A percentile compares a stretch with the other conserved stretches of the same genome.
These are phyloP conservation scores for Elanoides forficatus DNA, from an alignment of 2,113 vertebrate species.

Conservation along the genomic window DNA sequence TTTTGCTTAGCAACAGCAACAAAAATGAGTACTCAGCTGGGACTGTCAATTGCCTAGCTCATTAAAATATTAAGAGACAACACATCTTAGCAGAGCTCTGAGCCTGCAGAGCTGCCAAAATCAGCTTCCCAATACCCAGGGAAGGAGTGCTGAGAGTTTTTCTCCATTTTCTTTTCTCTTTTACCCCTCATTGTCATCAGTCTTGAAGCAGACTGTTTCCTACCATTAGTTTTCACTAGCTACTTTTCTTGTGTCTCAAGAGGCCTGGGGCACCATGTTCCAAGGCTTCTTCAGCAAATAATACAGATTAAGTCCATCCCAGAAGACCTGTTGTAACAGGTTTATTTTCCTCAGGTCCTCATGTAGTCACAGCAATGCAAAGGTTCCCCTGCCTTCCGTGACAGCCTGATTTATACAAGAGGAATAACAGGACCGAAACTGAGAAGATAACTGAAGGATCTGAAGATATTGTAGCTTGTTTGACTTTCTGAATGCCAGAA, in stretches of 20 bases:
- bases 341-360: neutral
- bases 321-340: neutral
- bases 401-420: neutral
- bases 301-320: neutral
- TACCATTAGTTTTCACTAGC: neutral
- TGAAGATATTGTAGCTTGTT: neutral
- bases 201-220: neutral
- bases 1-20: constrained; percentile 67
- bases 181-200: neutral
- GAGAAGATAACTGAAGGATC: neutral
- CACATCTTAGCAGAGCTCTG: constrained; percentile 8
- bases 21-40: constrained; percentile 39
- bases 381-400: neutral
- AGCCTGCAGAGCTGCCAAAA: constrained; percentile 52
- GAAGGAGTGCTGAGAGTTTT: constrained; percentile 20
- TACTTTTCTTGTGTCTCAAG: neutral
- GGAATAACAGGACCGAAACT: neutral
- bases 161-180: constrained; percentile 1
- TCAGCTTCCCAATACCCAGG: neutral
- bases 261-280: neutral
- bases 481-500: neutral
- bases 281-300: neutral
- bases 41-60: constrained; percentile 59
- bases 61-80: constrained; percentile 71
- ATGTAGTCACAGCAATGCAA: neutral